These are phyloP conservation scores for Drosophila crucigera DNA, from an alignment of 2,888 invertebrate species.

Conservation along the genomic window DNA sequence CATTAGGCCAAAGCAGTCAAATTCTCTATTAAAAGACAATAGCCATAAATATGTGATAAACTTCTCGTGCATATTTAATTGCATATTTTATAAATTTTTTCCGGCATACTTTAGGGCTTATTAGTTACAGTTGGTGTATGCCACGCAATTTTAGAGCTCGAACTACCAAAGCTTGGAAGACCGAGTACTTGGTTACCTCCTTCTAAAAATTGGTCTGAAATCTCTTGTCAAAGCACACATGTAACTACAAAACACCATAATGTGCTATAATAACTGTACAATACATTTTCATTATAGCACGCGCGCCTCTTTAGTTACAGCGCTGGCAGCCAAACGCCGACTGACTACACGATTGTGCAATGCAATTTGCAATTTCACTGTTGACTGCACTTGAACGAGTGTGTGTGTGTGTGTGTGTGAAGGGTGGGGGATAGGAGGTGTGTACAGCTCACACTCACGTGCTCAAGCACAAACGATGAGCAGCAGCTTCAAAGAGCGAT, in stretches of 20 bases:
- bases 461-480: conserved; percentile 26
- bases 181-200: neutral
- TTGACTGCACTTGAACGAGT: conserved; percentile 14
- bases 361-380: conserved; percentile 50
- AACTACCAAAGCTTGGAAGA: neutral
- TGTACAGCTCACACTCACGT: conserved; percentile 22
- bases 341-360: conserved; percentile 35
- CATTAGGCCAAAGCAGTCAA: neutral
- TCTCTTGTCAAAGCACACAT: neutral
- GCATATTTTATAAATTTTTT: neutral
- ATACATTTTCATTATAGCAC: neutral
- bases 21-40: neutral
- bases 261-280: neutral
- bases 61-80: neutral
- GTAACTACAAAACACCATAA: neutral
- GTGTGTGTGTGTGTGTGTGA: conserved; percentile 7
- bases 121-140: neutral
- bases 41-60: neutral
- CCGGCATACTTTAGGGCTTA: neutral
- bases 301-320: neutral
- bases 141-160: neutral
- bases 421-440: neutral
- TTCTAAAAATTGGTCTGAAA: neutral
- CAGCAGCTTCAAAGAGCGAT: conserved; percentile 56
- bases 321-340: conserved; percentile 21